A percentile compares a stretch with the other conserved stretches of the same genome.
These are phyloP conservation scores for Gallinago undulata DNA, from an alignment of 2,113 vertebrate genomes.

Conservation along the genomic window DNA sequence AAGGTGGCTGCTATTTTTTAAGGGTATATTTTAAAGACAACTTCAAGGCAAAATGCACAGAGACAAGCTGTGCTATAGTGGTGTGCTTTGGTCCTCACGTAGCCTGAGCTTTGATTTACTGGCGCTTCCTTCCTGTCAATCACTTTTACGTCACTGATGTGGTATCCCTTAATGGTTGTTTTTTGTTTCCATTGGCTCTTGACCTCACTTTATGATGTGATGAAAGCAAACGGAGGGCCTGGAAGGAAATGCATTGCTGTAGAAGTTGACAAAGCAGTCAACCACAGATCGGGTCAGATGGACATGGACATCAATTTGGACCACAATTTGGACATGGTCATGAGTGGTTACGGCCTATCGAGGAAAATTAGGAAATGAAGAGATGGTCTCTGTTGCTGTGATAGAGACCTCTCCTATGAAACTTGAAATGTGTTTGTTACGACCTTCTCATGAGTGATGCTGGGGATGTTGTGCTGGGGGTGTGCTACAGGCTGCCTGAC, in stretches of 20 bases:
- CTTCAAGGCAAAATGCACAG: background rate
- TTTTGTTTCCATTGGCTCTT: background rate
- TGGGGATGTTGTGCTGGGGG: background rate
- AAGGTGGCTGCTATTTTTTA: background rate
- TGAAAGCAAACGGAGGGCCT: background rate
- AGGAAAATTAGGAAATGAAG: background rate
- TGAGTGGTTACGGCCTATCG: background rate
- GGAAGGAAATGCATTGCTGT: background rate
- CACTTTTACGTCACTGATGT: background rate
- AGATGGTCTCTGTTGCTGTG: background rate
- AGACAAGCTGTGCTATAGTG: background rate
- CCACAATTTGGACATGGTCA: background rate
- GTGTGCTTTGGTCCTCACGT: background rate
- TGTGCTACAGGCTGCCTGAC: background rate
- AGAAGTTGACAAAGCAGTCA: background rate
- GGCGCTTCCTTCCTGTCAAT: background rate
- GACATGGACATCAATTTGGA: too few species aligned
- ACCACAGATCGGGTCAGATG: background rate
- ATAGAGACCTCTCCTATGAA: background rate
- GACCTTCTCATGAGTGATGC: background rate
- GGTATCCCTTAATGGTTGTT: background rate
- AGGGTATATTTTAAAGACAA: background rate
- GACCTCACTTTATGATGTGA: background rate
- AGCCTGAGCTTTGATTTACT: background rate
- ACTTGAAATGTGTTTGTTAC: background rate